Base-by-base conservation (phyloP, 2,888 invertebrate genomes). In the Lasioglossum oenotherae region DNA sequence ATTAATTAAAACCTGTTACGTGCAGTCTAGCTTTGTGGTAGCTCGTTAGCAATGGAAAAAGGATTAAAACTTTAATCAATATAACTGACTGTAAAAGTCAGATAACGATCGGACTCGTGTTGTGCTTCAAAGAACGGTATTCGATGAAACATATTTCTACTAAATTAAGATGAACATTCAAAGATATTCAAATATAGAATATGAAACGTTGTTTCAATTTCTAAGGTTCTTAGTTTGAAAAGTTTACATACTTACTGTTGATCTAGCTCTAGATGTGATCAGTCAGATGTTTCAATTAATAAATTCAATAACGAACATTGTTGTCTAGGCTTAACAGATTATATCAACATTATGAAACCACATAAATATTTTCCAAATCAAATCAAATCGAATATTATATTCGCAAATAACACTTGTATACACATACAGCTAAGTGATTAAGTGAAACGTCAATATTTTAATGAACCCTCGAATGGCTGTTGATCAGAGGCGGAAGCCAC, bases 1-100 rank as follows among this genome's bases (percentile, higher is more conserved):
- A 78, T 74, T 82, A 78, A 82, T 82, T 82, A 73, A 53, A 67
- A 67, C 27, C 38, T 35, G 35, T 60, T 53, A 67, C 73, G 44
- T 12, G 16, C 31, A 41, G 49, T 46, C 41, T 78, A 49, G 73
- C 53, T 73, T 38, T 44, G 38, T 35, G 64, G 23, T 38, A 67
- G 64, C 78, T 82, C 31, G 74, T 78, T 78, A 82, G 49, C 69
- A 23, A 74, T 64, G 46, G 27, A 38, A 77, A 81, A 49, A 67
- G 60, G 19, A 27, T 49, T 71, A 16, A 35, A 46, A 49, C 57
- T 57, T 74, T 82, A 78, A 74, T 73, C 67, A 78, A 78, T 53
- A 82, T 53, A 82, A 69, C 78, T 53, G 78, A 78, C 53, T 38
- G 53, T 73, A 46, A 64, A 38, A 57, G 57, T 74, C 60, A 27